phyloP scores from a whole-genome alignment of 2,888 invertebrate genomes.

The Penaeus monodon region DNA sequence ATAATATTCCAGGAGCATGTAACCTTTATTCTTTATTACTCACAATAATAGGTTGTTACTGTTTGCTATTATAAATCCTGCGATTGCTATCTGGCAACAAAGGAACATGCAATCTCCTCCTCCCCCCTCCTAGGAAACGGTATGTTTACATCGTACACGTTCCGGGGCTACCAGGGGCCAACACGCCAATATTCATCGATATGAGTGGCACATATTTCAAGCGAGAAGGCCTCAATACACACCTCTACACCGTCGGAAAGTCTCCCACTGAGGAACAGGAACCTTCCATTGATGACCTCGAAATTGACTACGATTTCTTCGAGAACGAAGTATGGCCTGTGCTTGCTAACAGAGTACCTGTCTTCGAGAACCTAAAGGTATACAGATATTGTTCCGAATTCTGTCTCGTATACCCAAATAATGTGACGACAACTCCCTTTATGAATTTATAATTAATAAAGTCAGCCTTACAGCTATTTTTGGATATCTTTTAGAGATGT shows the following conservation, averaged over 20 bases:
- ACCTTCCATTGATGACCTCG: constrained; percentile 44
- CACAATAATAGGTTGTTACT: too few species aligned
- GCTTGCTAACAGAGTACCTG: constrained; percentile 83
- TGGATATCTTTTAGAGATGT: neutral
- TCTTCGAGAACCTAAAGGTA: constrained; percentile 84
- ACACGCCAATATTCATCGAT: constrained; percentile 88
- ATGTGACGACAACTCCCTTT: too few species aligned
- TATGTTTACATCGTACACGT: constrained; percentile 83
- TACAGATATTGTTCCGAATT: neutral
- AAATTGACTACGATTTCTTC: constrained; percentile 81
- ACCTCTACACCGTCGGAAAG: constrained; percentile 83
- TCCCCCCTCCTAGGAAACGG: constrained; percentile 76
- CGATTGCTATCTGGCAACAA: neutral
- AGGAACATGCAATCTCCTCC: neutral
- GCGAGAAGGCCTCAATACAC: constrained; percentile 85
- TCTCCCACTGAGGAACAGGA: constrained; percentile 69
- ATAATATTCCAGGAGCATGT: too few species aligned
- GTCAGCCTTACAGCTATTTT: neutral
- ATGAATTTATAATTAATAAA: neutral
- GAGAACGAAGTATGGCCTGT: constrained; percentile 80
- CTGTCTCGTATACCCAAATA: too few species aligned
- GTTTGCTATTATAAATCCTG: neutral
- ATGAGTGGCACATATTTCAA: constrained; percentile 82
- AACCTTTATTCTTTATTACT: too few species aligned
- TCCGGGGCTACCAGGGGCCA: constrained; percentile 81